Evolutionary conservation across 2,888 invertebrate species (phyloP).

Genomic region (Nephrocerus scutellatus): DNA sequence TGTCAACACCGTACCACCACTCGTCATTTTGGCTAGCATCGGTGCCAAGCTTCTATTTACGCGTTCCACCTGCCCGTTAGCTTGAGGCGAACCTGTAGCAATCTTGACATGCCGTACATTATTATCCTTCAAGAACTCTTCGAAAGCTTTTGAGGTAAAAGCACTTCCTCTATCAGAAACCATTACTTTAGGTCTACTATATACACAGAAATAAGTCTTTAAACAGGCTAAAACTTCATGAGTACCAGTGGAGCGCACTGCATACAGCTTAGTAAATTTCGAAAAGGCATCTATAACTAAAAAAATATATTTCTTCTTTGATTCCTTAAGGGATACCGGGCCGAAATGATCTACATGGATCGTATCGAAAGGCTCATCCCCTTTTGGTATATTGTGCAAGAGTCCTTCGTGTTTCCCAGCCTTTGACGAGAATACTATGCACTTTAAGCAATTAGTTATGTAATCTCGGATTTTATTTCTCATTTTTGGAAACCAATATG

Average conservation of each 20-base stretch:
- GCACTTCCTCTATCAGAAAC: slow-evolving; percentile 3
- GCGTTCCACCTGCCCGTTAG: slow-evolving; percentile 5
- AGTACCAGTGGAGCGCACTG: slow-evolving; percentile 4
- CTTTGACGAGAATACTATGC: slow-evolving; percentile 1
- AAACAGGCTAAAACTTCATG: slow-evolving; percentile 3
- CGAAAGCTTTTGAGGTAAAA: slow-evolving; percentile 5
- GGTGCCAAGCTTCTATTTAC: slow-evolving; percentile 1
- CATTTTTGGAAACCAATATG: slow-evolving; percentile 7
- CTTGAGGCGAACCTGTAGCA: slow-evolving; percentile 1
- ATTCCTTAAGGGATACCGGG: neutral
- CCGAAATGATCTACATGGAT: slow-evolving; percentile 40
- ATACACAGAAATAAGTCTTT: slow-evolving; percentile 6
- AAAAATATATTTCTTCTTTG: slow-evolving; percentile 9
- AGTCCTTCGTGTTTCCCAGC: neutral
- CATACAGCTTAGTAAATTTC: slow-evolving; percentile 20
- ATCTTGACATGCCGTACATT: slow-evolving; percentile 3
- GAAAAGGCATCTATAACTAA: slow-evolving; percentile 6
- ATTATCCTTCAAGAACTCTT: neutral
- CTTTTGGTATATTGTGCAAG: slow-evolving; percentile 5
- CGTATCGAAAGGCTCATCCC: slow-evolving; percentile 1
- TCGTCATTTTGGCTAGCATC: slow-evolving; percentile 1
- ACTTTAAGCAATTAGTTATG: neutral
- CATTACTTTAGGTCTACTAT: slow-evolving; percentile 2
- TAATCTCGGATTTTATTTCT: slow-evolving; percentile 1
- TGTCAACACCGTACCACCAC: slow-evolving; percentile 5